Evolutionary conservation across 2,113 vertebrate species (phyloP).

Genomic region (Beaufortia kweichowensis): DNA sequence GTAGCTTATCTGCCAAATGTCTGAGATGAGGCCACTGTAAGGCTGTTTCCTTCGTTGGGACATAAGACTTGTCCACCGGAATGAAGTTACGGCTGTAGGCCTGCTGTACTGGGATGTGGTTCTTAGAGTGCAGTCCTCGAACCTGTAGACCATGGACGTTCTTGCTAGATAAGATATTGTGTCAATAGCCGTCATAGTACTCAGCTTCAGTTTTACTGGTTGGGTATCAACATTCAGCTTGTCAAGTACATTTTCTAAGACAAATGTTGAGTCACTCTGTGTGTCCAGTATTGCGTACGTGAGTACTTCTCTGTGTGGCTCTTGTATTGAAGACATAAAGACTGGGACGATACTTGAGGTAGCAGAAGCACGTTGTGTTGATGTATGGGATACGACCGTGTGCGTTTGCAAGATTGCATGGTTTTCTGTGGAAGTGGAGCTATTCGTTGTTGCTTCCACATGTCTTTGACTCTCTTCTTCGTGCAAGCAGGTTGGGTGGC

Average conservation of each 20-base stretch:
- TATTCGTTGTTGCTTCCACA: slow-evolving; percentile 14
- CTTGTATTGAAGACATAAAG: too few species aligned
- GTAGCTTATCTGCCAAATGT: slow-evolving; percentile 38
- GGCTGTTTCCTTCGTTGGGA: slow-evolving; percentile 38
- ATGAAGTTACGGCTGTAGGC: slow-evolving; percentile 48
- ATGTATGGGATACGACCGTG: too few species aligned
- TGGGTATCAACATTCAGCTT: background rate
- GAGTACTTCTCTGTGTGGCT: too few species aligned
- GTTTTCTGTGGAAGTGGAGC: slow-evolving; percentile 26
- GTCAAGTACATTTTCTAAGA: slow-evolving; percentile 26
- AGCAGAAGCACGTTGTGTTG: too few species aligned
- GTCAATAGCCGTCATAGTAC: slow-evolving; percentile 38
- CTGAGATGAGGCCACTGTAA: slow-evolving; percentile 48
- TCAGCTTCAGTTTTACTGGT: background rate
- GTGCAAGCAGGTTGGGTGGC: slow-evolving; percentile 43
- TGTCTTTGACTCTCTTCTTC: slow-evolving; percentile 8
- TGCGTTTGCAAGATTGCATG: slow-evolving; percentile 14
- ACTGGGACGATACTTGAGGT: too few species aligned
- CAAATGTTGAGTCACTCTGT: slow-evolving; percentile 38
- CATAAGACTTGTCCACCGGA: slow-evolving; percentile 43
- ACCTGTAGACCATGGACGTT: slow-evolving; percentile 35
- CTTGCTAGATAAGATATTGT: slow-evolving; percentile 41
- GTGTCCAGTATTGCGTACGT: slow-evolving; percentile 18
- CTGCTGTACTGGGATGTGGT: background rate
- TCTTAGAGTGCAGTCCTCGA: slow-evolving; percentile 31